These are phyloP conservation scores for Hypselothyrea guttata DNA, from an alignment of 2,888 invertebrate species.

Conservation along the genomic window DNA sequence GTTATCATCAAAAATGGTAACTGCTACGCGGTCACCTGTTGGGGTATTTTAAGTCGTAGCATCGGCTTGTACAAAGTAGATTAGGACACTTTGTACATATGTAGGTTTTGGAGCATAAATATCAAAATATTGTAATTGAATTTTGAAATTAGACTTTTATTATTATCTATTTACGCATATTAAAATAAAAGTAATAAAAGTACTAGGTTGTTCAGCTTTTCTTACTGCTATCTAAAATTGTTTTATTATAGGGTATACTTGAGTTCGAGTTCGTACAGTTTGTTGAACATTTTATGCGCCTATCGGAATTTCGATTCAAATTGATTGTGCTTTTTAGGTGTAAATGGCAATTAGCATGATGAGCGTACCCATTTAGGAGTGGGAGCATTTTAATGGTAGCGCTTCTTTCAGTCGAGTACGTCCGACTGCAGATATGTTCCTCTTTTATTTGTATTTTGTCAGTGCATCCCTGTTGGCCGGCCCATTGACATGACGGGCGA, in stretches of 20 bases:
- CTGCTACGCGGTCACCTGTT: constrained; percentile 30
- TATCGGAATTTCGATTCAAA: constrained; percentile 53
- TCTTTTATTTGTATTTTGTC: too few species aligned
- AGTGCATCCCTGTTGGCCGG: constrained; percentile 19
- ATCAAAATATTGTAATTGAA: too few species aligned
- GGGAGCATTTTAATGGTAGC: too few species aligned
- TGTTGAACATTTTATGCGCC: constrained; percentile 15
- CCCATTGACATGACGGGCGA: constrained; percentile 57
- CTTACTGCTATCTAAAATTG: not conserved
- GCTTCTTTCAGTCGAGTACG: too few species aligned
- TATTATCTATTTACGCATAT: too few species aligned
- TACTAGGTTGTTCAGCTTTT: too few species aligned
- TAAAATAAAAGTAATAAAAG: too few species aligned
- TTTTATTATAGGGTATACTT: constrained; percentile 30
- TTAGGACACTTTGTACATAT: too few species aligned
- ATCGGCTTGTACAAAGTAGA: not conserved
- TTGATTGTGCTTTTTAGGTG: constrained; percentile 62
- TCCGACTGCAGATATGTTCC: too few species aligned
- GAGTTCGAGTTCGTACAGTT: not conserved
- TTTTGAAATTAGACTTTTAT: too few species aligned
- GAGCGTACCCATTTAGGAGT: constrained; percentile 13
- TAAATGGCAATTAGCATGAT: constrained; percentile 68
- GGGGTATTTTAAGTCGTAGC: constrained; percentile 8
- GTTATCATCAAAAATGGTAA: constrained; percentile 54
- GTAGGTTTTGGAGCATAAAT: too few species aligned